Conservation (phyloP, 1,140 invertebrate species). For the Orussus abietinus region DNA sequence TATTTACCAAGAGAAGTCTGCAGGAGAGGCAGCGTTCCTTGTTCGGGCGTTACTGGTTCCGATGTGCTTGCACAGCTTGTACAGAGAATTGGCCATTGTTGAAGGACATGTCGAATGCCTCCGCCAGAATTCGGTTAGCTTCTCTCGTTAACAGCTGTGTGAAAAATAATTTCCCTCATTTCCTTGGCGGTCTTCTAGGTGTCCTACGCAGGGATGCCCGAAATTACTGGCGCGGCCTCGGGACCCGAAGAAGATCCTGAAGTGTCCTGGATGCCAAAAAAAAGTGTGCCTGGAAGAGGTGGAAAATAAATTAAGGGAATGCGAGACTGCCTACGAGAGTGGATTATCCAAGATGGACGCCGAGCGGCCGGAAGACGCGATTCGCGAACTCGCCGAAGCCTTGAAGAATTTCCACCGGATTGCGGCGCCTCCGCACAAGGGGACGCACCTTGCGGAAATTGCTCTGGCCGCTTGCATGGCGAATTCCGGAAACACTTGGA, state of each 20-base stretch:
- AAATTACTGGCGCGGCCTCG: constrained; percentile 50
- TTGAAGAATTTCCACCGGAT: constrained; percentile 47
- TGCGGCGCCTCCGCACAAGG: constrained; percentile 57
- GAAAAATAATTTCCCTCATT: constrained; percentile 29
- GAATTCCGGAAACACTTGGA: constrained; percentile 40
- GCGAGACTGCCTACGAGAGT: constrained; percentile 51
- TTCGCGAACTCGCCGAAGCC: constrained; percentile 50
- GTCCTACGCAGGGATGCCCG: constrained; percentile 55
- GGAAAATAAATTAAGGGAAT: constrained; percentile 50
- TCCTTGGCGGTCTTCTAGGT: constrained; percentile 46
- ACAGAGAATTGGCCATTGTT: constrained; percentile 72
- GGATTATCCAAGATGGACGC: constrained; percentile 51
- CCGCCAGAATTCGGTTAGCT: constrained; percentile 26
- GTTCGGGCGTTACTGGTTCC: constrained; percentile 74
- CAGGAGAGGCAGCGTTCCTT: constrained; percentile 65
- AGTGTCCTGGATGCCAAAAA: constrained; percentile 56
- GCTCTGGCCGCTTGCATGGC: constrained; percentile 57
- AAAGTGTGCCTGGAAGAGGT: constrained; percentile 53
- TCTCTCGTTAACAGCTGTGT: not conserved
- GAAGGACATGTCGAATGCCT: constrained; percentile 56
- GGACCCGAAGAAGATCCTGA: constrained; percentile 23
- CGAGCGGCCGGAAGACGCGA: constrained; percentile 46
- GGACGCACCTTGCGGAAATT: constrained; percentile 61
- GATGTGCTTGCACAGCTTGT: constrained; percentile 72
- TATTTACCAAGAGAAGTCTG: constrained; percentile 65